These are phyloP conservation scores for Atractosteus spatula DNA, from an alignment of 2,113 vertebrate genomes.

Conservation along the genomic window DNA sequence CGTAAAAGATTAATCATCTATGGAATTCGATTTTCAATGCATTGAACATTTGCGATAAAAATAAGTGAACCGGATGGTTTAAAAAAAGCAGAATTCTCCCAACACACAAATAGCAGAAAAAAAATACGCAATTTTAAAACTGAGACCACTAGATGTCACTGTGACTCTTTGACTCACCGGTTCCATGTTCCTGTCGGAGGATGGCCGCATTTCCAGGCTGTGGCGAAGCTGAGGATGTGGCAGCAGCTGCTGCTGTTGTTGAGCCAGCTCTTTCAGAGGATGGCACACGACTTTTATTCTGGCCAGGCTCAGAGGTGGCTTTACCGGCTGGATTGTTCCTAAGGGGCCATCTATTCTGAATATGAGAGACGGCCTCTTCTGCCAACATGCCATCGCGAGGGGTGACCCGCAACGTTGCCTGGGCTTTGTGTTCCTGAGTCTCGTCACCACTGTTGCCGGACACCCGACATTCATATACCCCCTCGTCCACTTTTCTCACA, in stretches of 20 bases:
- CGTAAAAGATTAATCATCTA: too few relatives aligned
- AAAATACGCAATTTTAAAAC: not conserved
- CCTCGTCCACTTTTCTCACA: slow-evolving; percentile 83
- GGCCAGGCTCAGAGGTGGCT: slow-evolving; percentile 59
- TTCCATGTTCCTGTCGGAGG: slow-evolving; percentile 74
- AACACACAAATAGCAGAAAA: too few relatives aligned
- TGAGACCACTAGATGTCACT: slow-evolving; percentile 48
- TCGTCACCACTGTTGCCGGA: slow-evolving; percentile 85
- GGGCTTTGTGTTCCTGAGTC: slow-evolving; percentile 82
- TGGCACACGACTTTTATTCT: slow-evolving; percentile 55
- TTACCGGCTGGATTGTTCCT: slow-evolving; percentile 56
- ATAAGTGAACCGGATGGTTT: too few relatives aligned
- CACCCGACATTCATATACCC: slow-evolving; percentile 90
- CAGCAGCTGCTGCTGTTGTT: slow-evolving; percentile 50
- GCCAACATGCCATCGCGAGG: slow-evolving; percentile 80
- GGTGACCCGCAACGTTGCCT: slow-evolving; percentile 75
- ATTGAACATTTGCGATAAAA: too few relatives aligned
- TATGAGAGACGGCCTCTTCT: slow-evolving; percentile 88
- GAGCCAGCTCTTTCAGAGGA: slow-evolving; percentile 46
- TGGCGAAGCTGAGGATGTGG: slow-evolving; percentile 71
- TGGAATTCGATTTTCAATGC: too few relatives aligned
- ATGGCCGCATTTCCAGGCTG: slow-evolving; percentile 66
- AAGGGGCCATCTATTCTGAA: slow-evolving; percentile 78
- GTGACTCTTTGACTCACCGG: slow-evolving; percentile 68
- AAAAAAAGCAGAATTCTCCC: too few relatives aligned